A percentile compares a stretch with the other conserved stretches of the same genome.
Evolutionary conservation across 1,140 invertebrate genomes (phyloP).

Genomic region (Zaprionus ornatus): DNA sequence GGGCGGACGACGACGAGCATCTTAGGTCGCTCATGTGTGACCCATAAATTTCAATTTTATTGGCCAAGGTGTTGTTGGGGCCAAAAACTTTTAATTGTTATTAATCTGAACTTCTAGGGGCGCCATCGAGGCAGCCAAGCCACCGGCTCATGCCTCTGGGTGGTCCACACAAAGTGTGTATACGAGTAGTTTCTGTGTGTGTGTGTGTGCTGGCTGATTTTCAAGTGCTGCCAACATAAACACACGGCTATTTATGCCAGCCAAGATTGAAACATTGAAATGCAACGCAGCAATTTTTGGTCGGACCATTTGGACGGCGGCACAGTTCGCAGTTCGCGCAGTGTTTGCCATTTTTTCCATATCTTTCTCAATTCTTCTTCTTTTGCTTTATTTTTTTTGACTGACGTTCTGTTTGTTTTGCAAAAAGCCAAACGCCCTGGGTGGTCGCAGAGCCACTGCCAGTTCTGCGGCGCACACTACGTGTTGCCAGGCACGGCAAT

Average conservation of each 20-base stretch:
- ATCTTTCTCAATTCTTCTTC: background rate
- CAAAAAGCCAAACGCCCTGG: conserved; percentile 77
- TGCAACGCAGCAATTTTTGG: conserved; percentile 53
- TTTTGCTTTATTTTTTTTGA: conserved; percentile 33
- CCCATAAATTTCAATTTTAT: conserved; percentile 81
- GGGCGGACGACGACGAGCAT: conserved; percentile 9
- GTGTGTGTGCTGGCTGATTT: conserved; percentile 49
- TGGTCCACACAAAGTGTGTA: conserved; percentile 50
- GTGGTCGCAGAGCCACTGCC: conserved; percentile 46
- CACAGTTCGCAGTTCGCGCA: conserved; percentile 16
- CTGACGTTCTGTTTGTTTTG: conserved; percentile 81
- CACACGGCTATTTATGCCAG: conserved; percentile 73
- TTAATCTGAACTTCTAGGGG: conserved; percentile 64
- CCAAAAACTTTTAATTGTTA: conserved; percentile 75
- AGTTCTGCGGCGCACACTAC: background rate
- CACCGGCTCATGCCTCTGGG: conserved; percentile 37
- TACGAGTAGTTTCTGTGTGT: conserved; percentile 35
- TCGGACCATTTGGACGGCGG: conserved; percentile 15
- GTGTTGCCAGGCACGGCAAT: background rate
- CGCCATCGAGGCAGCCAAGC: background rate
- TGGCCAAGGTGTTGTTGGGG: conserved; percentile 67
- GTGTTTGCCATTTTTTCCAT: conserved; percentile 14
- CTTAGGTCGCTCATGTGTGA: conserved; percentile 65
- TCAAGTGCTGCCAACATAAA: conserved; percentile 80
- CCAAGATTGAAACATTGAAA: conserved; percentile 63